These are phyloP conservation scores for Jaculus jaculus DNA, from an alignment of 2,113 vertebrate species.

Conservation along the genomic window DNA sequence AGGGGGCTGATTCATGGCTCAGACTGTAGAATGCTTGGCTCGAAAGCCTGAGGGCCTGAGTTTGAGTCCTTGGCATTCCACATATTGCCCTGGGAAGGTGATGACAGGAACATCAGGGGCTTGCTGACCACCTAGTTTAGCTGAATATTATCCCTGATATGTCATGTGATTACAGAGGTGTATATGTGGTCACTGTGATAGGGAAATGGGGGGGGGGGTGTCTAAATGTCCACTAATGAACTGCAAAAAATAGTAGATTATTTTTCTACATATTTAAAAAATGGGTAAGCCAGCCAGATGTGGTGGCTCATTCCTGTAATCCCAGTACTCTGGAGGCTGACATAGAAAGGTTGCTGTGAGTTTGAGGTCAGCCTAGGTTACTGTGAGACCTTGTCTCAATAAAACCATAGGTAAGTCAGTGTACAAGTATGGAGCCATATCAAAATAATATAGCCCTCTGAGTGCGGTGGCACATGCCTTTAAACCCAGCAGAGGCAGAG, in stretches of 20 bases:
- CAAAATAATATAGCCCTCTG: background rate
- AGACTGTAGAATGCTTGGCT: too few relatives aligned
- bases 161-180: background rate
- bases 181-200: background rate
- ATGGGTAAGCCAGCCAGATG: background rate
- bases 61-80: too few relatives aligned
- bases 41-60: too few relatives aligned
- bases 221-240: background rate
- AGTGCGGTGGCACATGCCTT: too few relatives aligned
- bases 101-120: too few relatives aligned
- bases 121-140: too few relatives aligned
- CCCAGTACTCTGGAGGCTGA: background rate
- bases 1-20: too few relatives aligned
- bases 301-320: background rate
- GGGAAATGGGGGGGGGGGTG: background rate
- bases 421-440: background rate
- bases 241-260: background rate
- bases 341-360: too few relatives aligned
- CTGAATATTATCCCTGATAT: background rate
- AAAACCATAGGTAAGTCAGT: background rate
- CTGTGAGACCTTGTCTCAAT: too few relatives aligned
- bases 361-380: too few relatives aligned
- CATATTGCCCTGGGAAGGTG: too few relatives aligned
- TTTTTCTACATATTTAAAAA: background rate
- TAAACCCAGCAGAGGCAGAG: too few relatives aligned